Evolutionary conservation across 1,140 invertebrate genomes (phyloP), one percentile per base, ranked within the genome.

Genomic region (Calosoma granatense): DNA sequence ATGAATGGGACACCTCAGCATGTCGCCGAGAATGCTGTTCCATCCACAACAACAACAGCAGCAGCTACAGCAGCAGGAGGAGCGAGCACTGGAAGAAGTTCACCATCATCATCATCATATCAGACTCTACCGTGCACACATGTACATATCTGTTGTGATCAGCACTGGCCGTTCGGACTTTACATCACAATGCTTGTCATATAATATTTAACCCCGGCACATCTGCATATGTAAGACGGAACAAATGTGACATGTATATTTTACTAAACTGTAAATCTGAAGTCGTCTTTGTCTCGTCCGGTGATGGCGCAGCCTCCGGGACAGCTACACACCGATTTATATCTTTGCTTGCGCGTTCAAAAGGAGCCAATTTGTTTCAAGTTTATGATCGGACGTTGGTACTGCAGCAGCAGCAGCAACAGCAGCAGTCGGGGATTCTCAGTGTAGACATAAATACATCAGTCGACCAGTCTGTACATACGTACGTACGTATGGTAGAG

Each of bases 151-250:
- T 47, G 41, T 30, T 30, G 26, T 30, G 26, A 30, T 30, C 26
- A 30, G 26, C 4, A 30, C 6, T 30, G 26, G 4, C 41, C 41
- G 17, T 47, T 4, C 4, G 3, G 41, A 9, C 9, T 47, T 47
- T 47, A 47, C 17, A 47, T 47, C 41, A 47, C 41, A 47, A 47
- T 47, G 41, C 41, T 47, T 47, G 41, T 47, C 41, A 47, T 47
- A 47, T 47, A 47, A 47, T 47, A 47, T 47, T 47, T 47, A 47
- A 47, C 9, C 9, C 41, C n/a, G n/a, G n/a, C 9, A 17, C 41
- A 47, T 47, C 41, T 47, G 41, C 41, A 47, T 47, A 47, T 47
- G 41, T 47, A 47, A 47, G 41, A 6, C 41, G 41, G 17, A 47
- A 47, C 17, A 47, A 47, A 47, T 47, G 17, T 47, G 41, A 47